A percentile compares a stretch with the other conserved stretches of the same genome.
Conservation (phyloP, 1,140 invertebrate species). For the Agraylea sexmaculata region DNA sequence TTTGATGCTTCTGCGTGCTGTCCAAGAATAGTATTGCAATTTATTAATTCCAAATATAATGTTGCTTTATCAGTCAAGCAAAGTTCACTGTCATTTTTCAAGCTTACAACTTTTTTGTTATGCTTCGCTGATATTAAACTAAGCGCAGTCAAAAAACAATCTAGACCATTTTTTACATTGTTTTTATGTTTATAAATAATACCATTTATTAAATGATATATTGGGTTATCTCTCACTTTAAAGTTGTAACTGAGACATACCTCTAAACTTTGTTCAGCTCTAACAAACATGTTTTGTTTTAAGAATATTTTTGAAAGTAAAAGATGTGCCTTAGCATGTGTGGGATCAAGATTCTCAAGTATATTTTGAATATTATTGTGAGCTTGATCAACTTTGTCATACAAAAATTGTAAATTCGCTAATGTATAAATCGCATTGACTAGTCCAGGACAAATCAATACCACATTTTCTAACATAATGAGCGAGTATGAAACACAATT, state of each 20-base stretch:
- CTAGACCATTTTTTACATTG: constrained; percentile 60
- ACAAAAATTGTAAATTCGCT: constrained; percentile 68
- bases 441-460: constrained; percentile 71
- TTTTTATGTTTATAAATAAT: constrained; percentile 67
- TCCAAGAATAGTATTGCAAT: constrained; percentile 56
- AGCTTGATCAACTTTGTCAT: constrained; percentile 60
- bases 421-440: constrained; percentile 60
- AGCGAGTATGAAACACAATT: constrained; percentile 40
- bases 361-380: constrained; percentile 56
- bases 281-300: constrained; percentile 58
- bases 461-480: constrained; percentile 59
- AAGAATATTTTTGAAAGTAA: constrained; percentile 78
- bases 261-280: constrained; percentile 77
- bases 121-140: constrained; percentile 33
- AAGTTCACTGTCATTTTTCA: constrained; percentile 35
- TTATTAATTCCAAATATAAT: constrained; percentile 79
- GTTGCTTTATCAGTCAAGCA: constrained; percentile 69
- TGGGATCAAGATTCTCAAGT: constrained; percentile 59
- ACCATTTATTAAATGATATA: constrained; percentile 81
- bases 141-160: constrained; percentile 62
- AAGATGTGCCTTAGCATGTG: constrained; percentile 71
- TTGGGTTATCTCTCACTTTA: constrained; percentile 76
- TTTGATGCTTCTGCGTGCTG: constrained; percentile 69
- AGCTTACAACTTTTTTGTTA: constrained; percentile 6
- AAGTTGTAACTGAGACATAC: constrained; percentile 85